Evolutionary conservation across 30 jellyfish, hydroid and myxozoan genomes (phyloP).

Genomic region (Hydra vulgaris): DNA sequence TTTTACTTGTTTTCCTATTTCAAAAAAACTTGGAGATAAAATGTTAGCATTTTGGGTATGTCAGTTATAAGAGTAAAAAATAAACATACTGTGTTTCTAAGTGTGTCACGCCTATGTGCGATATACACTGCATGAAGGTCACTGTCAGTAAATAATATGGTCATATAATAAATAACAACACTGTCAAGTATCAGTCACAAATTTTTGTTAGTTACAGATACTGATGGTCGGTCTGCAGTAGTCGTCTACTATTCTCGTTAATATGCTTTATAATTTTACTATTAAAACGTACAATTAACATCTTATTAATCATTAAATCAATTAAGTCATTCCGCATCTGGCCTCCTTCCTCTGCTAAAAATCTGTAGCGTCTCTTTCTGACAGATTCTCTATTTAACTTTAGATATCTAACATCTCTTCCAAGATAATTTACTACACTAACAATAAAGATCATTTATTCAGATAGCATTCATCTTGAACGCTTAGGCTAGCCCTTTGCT

Average conservation of each 20-base stretch:
- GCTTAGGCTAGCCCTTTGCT: neutral
- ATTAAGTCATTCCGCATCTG: neutral
- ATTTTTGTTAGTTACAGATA: neutral
- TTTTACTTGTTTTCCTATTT: too few relatives aligned
- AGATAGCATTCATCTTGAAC: too few relatives aligned
- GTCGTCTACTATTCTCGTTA: neutral
- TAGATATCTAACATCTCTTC: neutral
- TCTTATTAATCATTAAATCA: neutral
- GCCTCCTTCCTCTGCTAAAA: neutral
- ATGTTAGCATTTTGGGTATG: too few relatives aligned
- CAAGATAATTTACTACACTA: neutral
- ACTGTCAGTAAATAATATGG: too few relatives aligned
- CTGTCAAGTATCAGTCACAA: neutral
- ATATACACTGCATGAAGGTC: too few relatives aligned
- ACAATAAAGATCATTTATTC: neutral
- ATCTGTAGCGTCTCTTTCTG: neutral
- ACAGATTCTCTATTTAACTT: neutral
- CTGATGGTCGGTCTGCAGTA: neutral
- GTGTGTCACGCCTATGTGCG: too few relatives aligned
- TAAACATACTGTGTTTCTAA: too few relatives aligned
- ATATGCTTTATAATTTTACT: neutral
- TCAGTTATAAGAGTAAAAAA: too few relatives aligned
- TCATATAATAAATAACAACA: too few relatives aligned
- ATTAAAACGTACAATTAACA: neutral
- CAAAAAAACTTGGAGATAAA: too few relatives aligned